A percentile compares a stretch with the other conserved stretches of the same genome.
phyloP scores from a whole-genome alignment of 2,797 vertebrate species.

The Psittacula derbiana region DNA sequence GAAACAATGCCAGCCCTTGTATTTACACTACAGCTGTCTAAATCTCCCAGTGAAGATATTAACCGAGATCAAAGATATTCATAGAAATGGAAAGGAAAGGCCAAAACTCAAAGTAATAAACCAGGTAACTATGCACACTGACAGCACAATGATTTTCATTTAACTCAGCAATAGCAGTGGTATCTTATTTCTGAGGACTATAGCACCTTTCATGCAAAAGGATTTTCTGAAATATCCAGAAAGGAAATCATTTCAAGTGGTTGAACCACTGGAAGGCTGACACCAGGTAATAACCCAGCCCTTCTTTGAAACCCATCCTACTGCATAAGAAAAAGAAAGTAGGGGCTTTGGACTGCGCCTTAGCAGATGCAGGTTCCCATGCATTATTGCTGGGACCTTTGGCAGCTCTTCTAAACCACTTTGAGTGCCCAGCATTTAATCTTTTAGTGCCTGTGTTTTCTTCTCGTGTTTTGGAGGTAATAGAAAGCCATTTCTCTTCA shows the following conservation, averaged over 20 bases:
- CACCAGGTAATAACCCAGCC: not conserved
- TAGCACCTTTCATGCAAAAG: not conserved
- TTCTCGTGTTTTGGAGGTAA: not conserved
- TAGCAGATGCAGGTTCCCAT: not conserved
- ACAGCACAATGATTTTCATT: conserved; percentile 16
- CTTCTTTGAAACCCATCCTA: not conserved
- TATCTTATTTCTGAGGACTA: not conserved
- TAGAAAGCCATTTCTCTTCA: not conserved
- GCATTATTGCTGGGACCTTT: not conserved
- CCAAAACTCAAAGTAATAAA: conserved; percentile 16
- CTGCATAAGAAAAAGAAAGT: not conserved
- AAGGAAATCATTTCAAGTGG: not conserved
- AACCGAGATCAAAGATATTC: conserved; percentile 56
- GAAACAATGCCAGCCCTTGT: conserved; percentile 53
- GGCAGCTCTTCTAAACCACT: not conserved
- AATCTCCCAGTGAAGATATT: conserved; percentile 46
- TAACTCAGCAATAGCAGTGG: not conserved
- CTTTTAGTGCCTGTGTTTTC: not conserved
- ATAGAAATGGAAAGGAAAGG: not conserved
- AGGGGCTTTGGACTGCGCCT: not conserved
- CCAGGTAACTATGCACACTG: conserved; percentile 8
- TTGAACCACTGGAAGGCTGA: not conserved
- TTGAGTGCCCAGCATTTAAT: not conserved
- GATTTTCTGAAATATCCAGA: conserved; percentile 1
- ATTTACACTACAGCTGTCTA: conserved; percentile 14